Percentiles rank a stretch among this genome's conserved stretches.
These are phyloP conservation scores for Eulacestoma nigropectus DNA, from an alignment of 2,113 vertebrate species.

Conservation along the genomic window DNA sequence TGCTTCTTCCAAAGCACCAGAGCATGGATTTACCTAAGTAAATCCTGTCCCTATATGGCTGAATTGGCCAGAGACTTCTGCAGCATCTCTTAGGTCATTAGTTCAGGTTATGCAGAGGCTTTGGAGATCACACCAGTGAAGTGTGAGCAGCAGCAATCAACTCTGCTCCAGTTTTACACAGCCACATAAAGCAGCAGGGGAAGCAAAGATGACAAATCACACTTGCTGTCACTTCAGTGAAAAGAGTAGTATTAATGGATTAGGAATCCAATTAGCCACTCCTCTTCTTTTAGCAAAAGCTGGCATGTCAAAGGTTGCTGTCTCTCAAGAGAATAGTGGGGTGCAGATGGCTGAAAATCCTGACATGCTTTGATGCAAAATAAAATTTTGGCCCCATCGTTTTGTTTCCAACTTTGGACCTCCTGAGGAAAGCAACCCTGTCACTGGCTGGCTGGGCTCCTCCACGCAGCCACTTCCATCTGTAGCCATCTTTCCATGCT, in stretches of 20 bases:
- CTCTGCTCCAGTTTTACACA: neutral
- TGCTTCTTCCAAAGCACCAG: neutral
- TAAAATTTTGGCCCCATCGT: neutral
- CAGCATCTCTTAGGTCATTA: neutral
- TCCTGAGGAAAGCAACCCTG: conserved; percentile 23
- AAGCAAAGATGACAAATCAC: conserved; percentile 12
- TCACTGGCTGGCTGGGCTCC: conserved; percentile 9
- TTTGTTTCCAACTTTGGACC: neutral
- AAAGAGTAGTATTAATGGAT: conserved; percentile 58
- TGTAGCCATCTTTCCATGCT: conserved; percentile 47
- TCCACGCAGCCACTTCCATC: conserved; percentile 31
- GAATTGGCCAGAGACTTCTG: neutral
- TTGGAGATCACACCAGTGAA: neutral
- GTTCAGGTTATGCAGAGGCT: neutral
- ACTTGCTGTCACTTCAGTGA: conserved; percentile 3
- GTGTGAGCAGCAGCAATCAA: neutral
- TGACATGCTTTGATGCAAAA: conserved; percentile 26
- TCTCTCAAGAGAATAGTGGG: conserved; percentile 4
- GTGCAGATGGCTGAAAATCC: conserved; percentile 36
- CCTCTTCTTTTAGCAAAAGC: conserved; percentile 37
- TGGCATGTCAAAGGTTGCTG: conserved; percentile 32
- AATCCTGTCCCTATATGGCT: neutral
- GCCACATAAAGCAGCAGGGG: neutral
- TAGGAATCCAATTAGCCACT: conserved; percentile 59
- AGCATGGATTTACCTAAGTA: neutral